Evolutionary conservation across 2,797 vertebrate genomes (phyloP).

Genomic region (Argya squamiceps): DNA sequence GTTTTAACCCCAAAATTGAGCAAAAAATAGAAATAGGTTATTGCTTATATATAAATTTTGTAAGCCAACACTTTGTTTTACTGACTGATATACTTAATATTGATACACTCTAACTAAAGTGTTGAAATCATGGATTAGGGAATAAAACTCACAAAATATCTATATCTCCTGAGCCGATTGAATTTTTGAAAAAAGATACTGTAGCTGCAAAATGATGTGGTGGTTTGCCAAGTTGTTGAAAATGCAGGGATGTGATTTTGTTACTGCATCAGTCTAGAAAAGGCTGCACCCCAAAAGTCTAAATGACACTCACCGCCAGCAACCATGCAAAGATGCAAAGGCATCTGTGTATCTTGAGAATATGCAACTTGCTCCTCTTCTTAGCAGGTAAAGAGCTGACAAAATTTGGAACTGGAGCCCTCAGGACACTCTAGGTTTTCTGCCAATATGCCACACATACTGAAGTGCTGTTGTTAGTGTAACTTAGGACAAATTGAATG

Average conservation of each 20-base stretch:
- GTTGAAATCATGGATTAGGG: not conserved
- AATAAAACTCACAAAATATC: not conserved
- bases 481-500: not conserved
- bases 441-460: not conserved
- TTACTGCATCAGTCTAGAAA: not conserved
- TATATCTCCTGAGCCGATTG: not conserved
- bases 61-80: not conserved
- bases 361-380: not conserved
- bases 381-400: not conserved
- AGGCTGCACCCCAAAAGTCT: not conserved
- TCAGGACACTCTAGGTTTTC: not conserved
- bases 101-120: not conserved
- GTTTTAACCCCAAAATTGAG: not conserved
- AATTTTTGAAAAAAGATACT: not conserved
- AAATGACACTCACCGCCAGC: not conserved
- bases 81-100: not conserved
- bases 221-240: not conserved
- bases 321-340: not conserved
- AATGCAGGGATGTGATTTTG: not conserved
- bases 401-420: not conserved
- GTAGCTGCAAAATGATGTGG: not conserved
- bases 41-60: not conserved
- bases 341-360: not conserved
- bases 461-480: not conserved
- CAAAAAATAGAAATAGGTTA: not conserved